Percentiles rank a stretch among this genome's conserved stretches.
Evolutionary conservation across 2,888 invertebrate genomes (phyloP).

Genomic region (Lysandra bellargus): DNA sequence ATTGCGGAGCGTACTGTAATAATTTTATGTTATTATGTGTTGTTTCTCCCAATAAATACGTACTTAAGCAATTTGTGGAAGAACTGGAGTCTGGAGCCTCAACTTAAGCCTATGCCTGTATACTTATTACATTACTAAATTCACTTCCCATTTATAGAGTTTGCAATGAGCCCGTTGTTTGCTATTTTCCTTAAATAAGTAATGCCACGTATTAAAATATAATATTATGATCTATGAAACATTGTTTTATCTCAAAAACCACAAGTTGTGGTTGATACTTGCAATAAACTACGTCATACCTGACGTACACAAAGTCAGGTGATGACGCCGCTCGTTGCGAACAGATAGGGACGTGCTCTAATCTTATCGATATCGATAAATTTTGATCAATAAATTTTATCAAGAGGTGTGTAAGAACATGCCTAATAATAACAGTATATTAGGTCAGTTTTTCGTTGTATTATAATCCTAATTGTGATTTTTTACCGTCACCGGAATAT

Average conservation of each 20-base stretch:
- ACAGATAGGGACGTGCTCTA: background rate
- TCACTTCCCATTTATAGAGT: too few relatives aligned
- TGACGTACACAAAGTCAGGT: background rate
- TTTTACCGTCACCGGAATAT: background rate
- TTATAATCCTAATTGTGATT: too few relatives aligned
- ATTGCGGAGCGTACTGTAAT: too few relatives aligned
- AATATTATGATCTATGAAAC: too few relatives aligned
- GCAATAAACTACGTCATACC: background rate
- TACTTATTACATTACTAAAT: too few relatives aligned
- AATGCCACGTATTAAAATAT: background rate
- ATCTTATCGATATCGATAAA: conserved; percentile 21
- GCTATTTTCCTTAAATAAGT: background rate
- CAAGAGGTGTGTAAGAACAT: background rate
- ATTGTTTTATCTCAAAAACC: too few relatives aligned
- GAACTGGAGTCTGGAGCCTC: too few relatives aligned
- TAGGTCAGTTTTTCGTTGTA: too few relatives aligned
- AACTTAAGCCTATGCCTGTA: too few relatives aligned
- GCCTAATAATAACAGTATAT: background rate
- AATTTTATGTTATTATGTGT: too few relatives aligned
- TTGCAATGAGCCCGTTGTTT: background rate
- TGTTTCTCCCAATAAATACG: too few relatives aligned
- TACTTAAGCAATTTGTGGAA: too few relatives aligned
- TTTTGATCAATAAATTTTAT: background rate
- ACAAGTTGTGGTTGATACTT: background rate
- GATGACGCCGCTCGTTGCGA: background rate